phyloP scores from a whole-genome alignment of 2,888 invertebrate genomes.

The Osmoderma eremita region DNA sequence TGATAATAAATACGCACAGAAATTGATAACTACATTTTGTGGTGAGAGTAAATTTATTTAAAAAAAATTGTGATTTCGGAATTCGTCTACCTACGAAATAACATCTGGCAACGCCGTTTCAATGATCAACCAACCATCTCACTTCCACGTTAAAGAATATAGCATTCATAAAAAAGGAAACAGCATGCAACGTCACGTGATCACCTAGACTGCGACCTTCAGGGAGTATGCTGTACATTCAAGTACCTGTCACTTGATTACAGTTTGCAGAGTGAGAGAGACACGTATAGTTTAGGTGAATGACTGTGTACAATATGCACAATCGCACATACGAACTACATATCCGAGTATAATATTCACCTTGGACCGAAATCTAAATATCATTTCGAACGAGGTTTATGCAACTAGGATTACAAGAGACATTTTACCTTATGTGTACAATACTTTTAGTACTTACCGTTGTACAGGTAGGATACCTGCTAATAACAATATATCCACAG shows the following conservation, averaged over 20 bases:
- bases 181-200: conserved; percentile 62
- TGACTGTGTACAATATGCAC: conserved; percentile 55
- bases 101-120: conserved; percentile 32
- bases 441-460: conserved; percentile 26
- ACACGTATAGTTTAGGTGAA: conserved; percentile 55
- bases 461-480: conserved; percentile 27
- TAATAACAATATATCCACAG: conserved; percentile 20
- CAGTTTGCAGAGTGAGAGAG: conserved; percentile 47
- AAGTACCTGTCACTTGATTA: conserved; percentile 60
- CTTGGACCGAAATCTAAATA: conserved; percentile 59
- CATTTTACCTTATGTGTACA: conserved; percentile 14
- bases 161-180: conserved; percentile 41
- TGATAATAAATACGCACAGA: too few relatives aligned
- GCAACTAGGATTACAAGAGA: conserved; percentile 23
- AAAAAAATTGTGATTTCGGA: too few relatives aligned
- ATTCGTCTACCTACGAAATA: not conserved
- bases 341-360: conserved; percentile 51
- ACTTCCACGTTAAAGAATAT: conserved; percentile 1
- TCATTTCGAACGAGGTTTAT: conserved; percentile 50
- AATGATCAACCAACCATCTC: conserved; percentile 24
- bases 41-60: too few relatives aligned
- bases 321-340: conserved; percentile 29
- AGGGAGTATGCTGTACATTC: conserved; percentile 61
- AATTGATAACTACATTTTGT: too few relatives aligned
- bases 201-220: conserved; percentile 67